These are phyloP conservation scores for Pocillopora meandrina DNA, from an alignment of 92 coral and sea anemone genomes.

Conservation along the genomic window DNA sequence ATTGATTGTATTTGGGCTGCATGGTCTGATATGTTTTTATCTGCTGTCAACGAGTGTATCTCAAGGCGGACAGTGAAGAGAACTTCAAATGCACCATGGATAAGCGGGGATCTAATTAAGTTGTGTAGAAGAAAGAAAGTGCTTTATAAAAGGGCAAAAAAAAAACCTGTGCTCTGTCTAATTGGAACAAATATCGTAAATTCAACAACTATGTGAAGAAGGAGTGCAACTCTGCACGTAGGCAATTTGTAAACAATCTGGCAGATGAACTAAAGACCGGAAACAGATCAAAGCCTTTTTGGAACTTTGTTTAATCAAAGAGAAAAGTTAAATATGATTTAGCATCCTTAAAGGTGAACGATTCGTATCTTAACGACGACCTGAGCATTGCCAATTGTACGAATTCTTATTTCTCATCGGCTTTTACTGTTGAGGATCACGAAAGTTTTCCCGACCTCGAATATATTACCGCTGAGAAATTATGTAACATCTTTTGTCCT, in stretches of 20 bases:
- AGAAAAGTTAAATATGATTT: too few relatives aligned
- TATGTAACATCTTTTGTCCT: too few relatives aligned
- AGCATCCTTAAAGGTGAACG: background rate
- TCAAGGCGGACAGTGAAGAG: conserved; percentile 23
- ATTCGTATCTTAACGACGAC: conserved; percentile 10
- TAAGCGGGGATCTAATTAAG: too few relatives aligned
- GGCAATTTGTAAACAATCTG: conserved; percentile 15
- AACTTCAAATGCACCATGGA: conserved; percentile 15
- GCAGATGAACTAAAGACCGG: conserved; percentile 7
- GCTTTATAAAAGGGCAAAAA: conserved; percentile 24
- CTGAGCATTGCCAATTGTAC: background rate
- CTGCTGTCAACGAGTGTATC: conserved; percentile 37
- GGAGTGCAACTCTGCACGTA: conserved; percentile 12
- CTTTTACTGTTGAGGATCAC: background rate
- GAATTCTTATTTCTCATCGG: background rate
- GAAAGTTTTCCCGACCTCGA: background rate
- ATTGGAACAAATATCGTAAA: conserved; percentile 4
- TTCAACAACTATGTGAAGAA: conserved; percentile 19
- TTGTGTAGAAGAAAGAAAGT: background rate
- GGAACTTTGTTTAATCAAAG: too few relatives aligned
- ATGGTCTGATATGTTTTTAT: conserved; percentile 24
- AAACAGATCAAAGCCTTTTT: background rate
- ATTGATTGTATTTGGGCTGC: conserved; percentile 21
- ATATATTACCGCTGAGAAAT: conserved; percentile 13
- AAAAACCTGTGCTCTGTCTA: background rate